Percentiles rank a stretch among this genome's conserved stretches.
These are phyloP conservation scores for Dicentrarchus labrax DNA, from an alignment of 2,113 vertebrate species.

Conservation along the genomic window DNA sequence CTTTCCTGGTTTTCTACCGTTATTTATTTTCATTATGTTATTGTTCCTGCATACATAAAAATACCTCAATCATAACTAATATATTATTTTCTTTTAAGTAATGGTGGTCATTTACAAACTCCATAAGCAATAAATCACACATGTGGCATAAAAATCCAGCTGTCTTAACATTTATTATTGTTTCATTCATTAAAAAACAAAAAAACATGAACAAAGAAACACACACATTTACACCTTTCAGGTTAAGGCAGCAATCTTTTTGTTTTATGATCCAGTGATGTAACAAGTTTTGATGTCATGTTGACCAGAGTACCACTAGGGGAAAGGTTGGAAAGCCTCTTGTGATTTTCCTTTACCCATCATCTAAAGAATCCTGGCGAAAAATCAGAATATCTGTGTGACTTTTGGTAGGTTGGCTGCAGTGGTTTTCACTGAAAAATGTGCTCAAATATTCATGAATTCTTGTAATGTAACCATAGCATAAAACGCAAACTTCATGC, in stretches of 20 bases:
- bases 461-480: neutral
- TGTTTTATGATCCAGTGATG: conserved; percentile 48
- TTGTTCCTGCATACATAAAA: too few relatives aligned
- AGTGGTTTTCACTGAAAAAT: neutral
- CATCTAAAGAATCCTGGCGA: neutral
- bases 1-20: too few relatives aligned
- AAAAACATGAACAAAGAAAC: neutral
- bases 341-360: neutral
- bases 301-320: neutral
- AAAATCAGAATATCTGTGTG: too few relatives aligned
- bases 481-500: neutral
- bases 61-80: neutral
- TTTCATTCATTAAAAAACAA: conserved; percentile 39
- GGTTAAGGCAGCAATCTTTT: conserved; percentile 47
- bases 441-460: neutral
- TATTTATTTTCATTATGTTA: neutral
- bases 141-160: neutral
- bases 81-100: too few relatives aligned
- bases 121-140: neutral
- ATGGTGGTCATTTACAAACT: neutral
- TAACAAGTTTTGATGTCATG: neutral
- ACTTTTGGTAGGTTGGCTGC: neutral
- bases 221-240: conserved; percentile 28
- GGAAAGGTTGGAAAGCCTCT: neutral
- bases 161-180: conserved; percentile 30